Base-by-base conservation (phyloP, 2,113 vertebrate species). In the Geococcyx californianus region DNA sequence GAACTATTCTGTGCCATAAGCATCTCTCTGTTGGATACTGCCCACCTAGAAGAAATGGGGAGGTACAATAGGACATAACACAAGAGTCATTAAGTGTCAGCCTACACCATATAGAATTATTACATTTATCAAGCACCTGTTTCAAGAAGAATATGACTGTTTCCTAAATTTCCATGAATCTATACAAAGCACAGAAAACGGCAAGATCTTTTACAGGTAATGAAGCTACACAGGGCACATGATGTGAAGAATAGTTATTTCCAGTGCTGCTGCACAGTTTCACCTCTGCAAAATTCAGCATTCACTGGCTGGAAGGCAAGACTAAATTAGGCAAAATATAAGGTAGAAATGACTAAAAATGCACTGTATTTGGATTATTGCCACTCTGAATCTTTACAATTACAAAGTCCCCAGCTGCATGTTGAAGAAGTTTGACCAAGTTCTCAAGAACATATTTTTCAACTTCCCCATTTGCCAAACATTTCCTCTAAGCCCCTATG, bases 1-100 rank as follows among this genome's bases (percentile, higher is more conserved):
- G 98, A 99, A 76, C 98, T 99, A 84, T 98, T 99, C 84, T 99
- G 98, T 63, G 98, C 98, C 98, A 99, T 98, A 13, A 99, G 98
- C 98, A 98, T 98, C 94, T 99, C 98, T 92, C 98, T 97, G 97
- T 99, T 99, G 84, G 98, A 98, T 81, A 99, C 98, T 4, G 98
- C 98, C 98, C 98, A 99, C 88, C 98, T 99, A 85, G 66, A 90
- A 95, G 78, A 82, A 94, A 95, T 2, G 16, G 90, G 69, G 75
- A 95, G 60, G 73, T 40, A 81, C 82, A 95, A 80, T 73, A 63
- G 70, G 87, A 87, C 7, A 1, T 6, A 42, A 89, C 56, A 81
- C 10, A 9, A 23, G 56, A 52, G n/a, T 16, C 52, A 93, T 59
- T 66, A 67, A 62, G 52, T 38, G 69, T 34, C 90, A 94, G 86